Evolutionary conservation across 2,888 invertebrate species (phyloP), one percentile per base, ranked within the genome.

Genomic region (Neoscelio sp.): DNA sequence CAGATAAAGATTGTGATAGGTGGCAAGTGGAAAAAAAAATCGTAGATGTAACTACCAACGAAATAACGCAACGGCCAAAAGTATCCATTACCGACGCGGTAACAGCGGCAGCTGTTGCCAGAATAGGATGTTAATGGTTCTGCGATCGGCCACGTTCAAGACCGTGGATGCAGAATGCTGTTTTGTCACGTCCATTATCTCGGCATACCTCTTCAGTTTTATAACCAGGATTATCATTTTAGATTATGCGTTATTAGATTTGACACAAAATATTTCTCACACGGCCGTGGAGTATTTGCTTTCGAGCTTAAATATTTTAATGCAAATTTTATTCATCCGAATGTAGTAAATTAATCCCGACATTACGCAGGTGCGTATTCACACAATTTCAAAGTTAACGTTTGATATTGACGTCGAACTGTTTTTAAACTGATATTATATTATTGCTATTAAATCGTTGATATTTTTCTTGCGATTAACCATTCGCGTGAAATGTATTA

Each of bases 81-180:
- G 83, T 83, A 85, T 84, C 83, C 81, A 83, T 85, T 85, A 83
- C 81, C 74, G 78, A 68, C 74, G 75, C 54, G 40, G 79, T 73
- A 73, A 78, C 80, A 77, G 67, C 73, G 44, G 48, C 82, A 82
- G 83, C 82, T 84, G 84, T 76, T 82, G 80, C 82, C 76, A 74
- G 75, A 75, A 80, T 70, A 73, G 71, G 82, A 85, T 83, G 83
- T 83, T 83, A 85, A 86, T 83, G 82, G 80, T 81, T 79, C 75
- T 80, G 71, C 77, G 62, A 84, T 83, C 81, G 77, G 70, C 79
- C 70, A 73, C 80, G 80, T 64, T 65, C 74, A 74, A 73, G 70
- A 75, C 48, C 42, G 33, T 15, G 46, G 33, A 56, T 26, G 28
- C 35, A 48, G 58, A 42, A 54, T 26, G 28, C 33, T 44, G 35